phyloP scores from a whole-genome alignment of 2,797 vertebrate genomes.

The Selene dorsalis region DNA sequence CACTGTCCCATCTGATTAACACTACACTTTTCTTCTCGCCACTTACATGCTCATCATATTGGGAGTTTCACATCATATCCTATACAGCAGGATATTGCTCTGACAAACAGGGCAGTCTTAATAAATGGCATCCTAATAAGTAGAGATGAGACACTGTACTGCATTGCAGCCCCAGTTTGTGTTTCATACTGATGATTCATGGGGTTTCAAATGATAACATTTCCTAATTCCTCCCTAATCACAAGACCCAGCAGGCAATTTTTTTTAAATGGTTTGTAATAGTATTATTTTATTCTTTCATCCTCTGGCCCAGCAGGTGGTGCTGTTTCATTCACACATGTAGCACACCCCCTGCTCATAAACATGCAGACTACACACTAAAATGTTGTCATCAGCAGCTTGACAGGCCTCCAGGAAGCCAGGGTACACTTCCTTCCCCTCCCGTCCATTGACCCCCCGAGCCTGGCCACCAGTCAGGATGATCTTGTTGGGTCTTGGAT shows the following conservation, averaged over 20 bases:
- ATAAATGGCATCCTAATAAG: constrained; percentile 18
- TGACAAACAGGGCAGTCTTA: not conserved
- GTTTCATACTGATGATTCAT: constrained; percentile 21
- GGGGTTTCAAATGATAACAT: constrained; percentile 23
- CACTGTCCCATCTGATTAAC: not conserved
- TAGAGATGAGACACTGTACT: not conserved
- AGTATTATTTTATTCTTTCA: not conserved
- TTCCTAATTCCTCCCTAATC: constrained; percentile 24
- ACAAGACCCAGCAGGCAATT: constrained; percentile 1
- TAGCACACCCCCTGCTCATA: not conserved
- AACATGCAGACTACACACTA: constrained; percentile 1
- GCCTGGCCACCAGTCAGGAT: constrained; percentile 42
- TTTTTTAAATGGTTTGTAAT: constrained; percentile 12
- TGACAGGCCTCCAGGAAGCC: constrained; percentile 32
- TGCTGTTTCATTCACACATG: constrained; percentile 43
- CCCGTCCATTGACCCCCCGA: constrained; percentile 5
- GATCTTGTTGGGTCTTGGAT: constrained; percentile 57
- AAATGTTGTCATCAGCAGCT: constrained; percentile 34
- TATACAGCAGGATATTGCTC: not conserved
- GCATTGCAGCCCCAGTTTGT: constrained; percentile 19
- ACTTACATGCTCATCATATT: not conserved
- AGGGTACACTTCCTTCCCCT: constrained; percentile 6
- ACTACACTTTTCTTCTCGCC: not conserved
- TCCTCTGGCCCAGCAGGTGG: constrained; percentile 37
- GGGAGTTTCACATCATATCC: not conserved